Evolutionary conservation across 2,888 invertebrate species (phyloP).

Genomic region (Syrista parreyssii): DNA sequence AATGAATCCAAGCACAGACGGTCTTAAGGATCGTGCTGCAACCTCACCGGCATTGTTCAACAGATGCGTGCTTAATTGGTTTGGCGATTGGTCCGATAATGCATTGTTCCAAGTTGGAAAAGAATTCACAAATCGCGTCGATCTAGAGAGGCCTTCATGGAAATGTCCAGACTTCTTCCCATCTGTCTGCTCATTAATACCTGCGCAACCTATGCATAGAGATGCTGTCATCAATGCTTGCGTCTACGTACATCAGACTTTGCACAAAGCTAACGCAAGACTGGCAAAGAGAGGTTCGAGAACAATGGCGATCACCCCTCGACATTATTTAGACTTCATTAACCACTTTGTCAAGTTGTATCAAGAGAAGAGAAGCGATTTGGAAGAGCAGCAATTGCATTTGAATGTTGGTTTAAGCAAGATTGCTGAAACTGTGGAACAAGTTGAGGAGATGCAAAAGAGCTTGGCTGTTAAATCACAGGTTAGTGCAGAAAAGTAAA

Average conservation of each 20-base stretch:
- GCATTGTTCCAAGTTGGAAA: constrained; percentile 95
- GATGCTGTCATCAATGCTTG: constrained; percentile 99
- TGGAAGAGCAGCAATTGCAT: constrained; percentile 99
- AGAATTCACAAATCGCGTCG: constrained; percentile 96
- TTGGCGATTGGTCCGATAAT: constrained; percentile 99
- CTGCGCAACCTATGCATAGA: constrained; percentile 83
- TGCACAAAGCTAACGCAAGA: constrained; percentile 93
- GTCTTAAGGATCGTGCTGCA: constrained; percentile 97
- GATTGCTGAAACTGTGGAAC: constrained; percentile 98
- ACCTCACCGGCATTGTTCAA: constrained; percentile 99
- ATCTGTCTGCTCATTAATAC: constrained; percentile 82
- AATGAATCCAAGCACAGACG: constrained; percentile 99
- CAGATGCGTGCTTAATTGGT: constrained; percentile 99
- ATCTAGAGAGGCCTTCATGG: constrained; percentile 90
- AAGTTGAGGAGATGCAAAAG: constrained; percentile 99
- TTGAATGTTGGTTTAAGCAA: constrained; percentile 98
- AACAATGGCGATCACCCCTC: constrained; percentile 97
- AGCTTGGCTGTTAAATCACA: constrained; percentile 96
- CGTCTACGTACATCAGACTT: constrained; percentile 97
- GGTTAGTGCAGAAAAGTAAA: constrained; percentile 61
- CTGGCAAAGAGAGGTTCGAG: constrained; percentile 92
- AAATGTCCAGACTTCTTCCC: constrained; percentile 91
- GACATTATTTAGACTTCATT: constrained; percentile 98
- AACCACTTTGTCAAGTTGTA: constrained; percentile 98
- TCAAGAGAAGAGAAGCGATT: constrained; percentile 96